Evolutionary conservation across 2,888 invertebrate genomes (phyloP).

Genomic region (Ypsolopha sequella): DNA sequence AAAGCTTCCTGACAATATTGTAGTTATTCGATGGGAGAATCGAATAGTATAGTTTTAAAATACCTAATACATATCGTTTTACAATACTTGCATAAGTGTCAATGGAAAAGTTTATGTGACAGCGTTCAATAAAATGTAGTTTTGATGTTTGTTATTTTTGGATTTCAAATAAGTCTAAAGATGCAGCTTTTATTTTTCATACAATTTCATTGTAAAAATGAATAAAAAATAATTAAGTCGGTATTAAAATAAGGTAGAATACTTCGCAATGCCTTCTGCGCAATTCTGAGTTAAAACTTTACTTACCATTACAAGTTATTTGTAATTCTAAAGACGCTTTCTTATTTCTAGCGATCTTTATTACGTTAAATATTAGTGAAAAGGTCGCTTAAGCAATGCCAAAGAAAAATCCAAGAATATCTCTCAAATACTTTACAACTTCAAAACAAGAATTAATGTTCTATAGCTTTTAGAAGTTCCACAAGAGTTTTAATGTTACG

Average conservation of each 20-base stretch:
- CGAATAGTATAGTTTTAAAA: not conserved
- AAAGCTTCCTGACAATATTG: conserved; percentile 9
- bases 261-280: conserved; percentile 32
- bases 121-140: conserved; percentile 51
- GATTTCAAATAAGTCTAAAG: conserved; percentile 44
- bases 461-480: conserved; percentile 4
- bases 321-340: no score
- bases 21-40: not conserved
- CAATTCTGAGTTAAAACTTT: conserved; percentile 14
- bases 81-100: conserved; percentile 36
- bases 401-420: conserved; percentile 8
- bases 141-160: conserved; percentile 19
- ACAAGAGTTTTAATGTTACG: conserved; percentile 9
- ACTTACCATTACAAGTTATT: not conserved
- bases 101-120: conserved; percentile 27
- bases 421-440: not conserved
- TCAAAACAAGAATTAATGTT: not conserved
- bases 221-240: conserved; percentile 19
- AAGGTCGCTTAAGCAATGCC: conserved; percentile 10
- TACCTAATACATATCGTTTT: conserved; percentile 50
- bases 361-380: not conserved
- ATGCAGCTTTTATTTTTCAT: conserved; percentile 63
- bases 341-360: no score
- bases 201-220: conserved; percentile 37
- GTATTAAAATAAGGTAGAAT: conserved; percentile 7